phyloP scores from a whole-genome alignment of 2,797 vertebrate species.

The Agapornis canus region DNA sequence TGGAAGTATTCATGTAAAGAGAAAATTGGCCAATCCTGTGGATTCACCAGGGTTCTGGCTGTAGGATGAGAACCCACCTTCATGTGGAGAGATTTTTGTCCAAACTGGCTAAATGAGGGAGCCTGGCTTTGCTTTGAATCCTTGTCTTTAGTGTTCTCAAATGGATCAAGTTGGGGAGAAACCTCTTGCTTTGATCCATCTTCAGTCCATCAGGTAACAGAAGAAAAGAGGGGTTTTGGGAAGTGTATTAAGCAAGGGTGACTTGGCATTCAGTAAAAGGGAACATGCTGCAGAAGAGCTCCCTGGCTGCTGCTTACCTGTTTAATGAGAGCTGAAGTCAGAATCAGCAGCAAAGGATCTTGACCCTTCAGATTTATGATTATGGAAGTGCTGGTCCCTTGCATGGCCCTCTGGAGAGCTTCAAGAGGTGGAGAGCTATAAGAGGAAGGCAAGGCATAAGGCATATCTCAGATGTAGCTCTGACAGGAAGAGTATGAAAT shows the following conservation, averaged over 20 bases:
- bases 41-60: not conserved
- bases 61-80: not conserved
- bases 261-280: not conserved
- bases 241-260: not conserved
- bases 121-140: not conserved
- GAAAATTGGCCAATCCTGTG: not conserved
- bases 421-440: not conserved
- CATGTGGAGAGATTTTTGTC: not conserved
- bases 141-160: not conserved
- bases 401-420: not conserved
- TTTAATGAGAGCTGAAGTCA: not conserved
- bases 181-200: not conserved
- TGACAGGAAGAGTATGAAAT: not conserved
- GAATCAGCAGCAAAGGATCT: not conserved
- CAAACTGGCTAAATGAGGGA: accelerated
- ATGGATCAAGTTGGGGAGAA: not conserved
- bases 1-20: not conserved
- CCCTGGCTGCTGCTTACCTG: not conserved
- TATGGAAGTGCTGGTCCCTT: not conserved
- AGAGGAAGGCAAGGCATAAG: not conserved
- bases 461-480: not conserved
- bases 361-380: not conserved
- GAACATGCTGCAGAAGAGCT: not conserved
- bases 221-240: not conserved
- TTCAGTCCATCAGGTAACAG: not conserved